phyloP scores from a whole-genome alignment of 2,797 vertebrate species.

The Tenualosa ilisha region DNA sequence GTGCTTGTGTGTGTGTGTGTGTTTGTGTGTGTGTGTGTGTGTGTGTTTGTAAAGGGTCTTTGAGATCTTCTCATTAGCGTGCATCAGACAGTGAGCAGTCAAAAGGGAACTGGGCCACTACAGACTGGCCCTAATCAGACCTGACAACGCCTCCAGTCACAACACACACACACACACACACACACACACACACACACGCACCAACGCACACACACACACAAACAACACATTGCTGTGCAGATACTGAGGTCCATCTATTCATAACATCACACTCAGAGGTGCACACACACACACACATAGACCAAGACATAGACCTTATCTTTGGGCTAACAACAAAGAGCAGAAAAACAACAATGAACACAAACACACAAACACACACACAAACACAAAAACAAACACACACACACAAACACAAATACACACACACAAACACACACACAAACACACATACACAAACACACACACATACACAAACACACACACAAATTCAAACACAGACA shows the following conservation, averaged over 20 bases:
- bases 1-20: background rate
- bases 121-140: slow-evolving; percentile 53
- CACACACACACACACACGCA: background rate
- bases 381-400: background rate
- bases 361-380: background rate
- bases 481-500: too few relatives aligned
- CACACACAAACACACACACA: too few relatives aligned
- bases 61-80: slow-evolving; percentile 27
- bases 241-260: too few relatives aligned
- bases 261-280: background rate
- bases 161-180: background rate
- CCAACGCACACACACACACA: background rate
- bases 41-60: background rate
- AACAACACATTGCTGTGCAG: too few relatives aligned
- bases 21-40: background rate
- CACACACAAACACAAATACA: too few relatives aligned
- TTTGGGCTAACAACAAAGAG: background rate
- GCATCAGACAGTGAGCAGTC: slow-evolving; percentile 27
- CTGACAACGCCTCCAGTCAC: slow-evolving; percentile 46
- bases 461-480: background rate
- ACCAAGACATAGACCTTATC: background rate
- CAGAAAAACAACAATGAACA: too few relatives aligned
- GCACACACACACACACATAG: background rate
- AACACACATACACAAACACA: background rate
- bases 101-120: slow-evolving; percentile 54